A percentile compares a stretch with the other conserved stretches of the same genome.
Evolutionary conservation across 1,140 invertebrate genomes (phyloP).

Genomic region (Brachionus plicatilis): DNA sequence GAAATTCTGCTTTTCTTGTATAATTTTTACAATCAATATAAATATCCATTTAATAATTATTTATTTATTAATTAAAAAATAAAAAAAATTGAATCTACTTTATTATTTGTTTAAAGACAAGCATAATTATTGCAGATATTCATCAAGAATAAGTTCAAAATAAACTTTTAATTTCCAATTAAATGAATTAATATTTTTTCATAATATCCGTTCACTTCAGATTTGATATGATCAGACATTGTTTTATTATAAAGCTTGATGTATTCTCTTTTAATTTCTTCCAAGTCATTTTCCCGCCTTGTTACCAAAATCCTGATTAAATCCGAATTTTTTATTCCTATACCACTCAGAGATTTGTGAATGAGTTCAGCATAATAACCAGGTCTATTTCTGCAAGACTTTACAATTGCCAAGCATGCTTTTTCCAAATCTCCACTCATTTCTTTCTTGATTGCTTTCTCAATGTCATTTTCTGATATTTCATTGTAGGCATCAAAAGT

Average conservation of each 20-base stretch:
- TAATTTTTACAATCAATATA: no score
- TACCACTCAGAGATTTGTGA: neutral
- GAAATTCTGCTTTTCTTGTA: no score
- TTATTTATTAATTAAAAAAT: no score
- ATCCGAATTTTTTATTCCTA: constrained; percentile 8
- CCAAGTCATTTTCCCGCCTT: constrained; percentile 50
- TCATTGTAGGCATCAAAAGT: constrained; percentile 69
- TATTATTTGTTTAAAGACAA: neutral
- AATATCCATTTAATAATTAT: no score
- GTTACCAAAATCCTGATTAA: constrained; percentile 34
- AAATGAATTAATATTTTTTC: constrained; percentile 41
- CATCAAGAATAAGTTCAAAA: neutral
- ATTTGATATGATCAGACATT: constrained; percentile 48
- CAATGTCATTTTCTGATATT: constrained; percentile 51
- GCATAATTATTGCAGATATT: neutral
- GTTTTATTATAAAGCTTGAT: constrained; percentile 45
- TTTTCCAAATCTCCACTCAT: constrained; percentile 32
- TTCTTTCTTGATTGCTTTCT: constrained; percentile 5
- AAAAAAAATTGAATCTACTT: neutral
- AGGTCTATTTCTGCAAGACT: neutral
- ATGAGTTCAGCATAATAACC: constrained; percentile 17
- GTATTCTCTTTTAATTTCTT: constrained; percentile 51
- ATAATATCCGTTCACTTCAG: constrained; percentile 48
- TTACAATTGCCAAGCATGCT: constrained; percentile 18
- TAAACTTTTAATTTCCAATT: neutral